Conservation (phyloP, 2,113 vertebrate genomes). For the Tapirus terrestris region DNA sequence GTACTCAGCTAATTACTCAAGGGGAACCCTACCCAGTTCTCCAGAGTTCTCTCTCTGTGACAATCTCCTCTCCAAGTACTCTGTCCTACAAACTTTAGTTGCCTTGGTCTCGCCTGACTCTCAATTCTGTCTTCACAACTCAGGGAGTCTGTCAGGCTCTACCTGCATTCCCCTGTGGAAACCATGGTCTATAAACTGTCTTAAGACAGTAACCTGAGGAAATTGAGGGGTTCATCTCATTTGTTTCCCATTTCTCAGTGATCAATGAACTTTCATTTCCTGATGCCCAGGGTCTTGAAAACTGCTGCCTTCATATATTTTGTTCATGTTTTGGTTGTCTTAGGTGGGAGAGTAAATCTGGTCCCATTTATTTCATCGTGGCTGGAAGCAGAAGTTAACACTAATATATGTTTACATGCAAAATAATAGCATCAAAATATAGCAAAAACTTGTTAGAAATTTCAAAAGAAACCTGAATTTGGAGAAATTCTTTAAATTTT, state of each 20-base stretch:
- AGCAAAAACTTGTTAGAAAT: background rate
- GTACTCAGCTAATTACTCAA: background rate
- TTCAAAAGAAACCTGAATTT: background rate
- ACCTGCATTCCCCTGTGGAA: background rate
- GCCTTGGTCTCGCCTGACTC: background rate
- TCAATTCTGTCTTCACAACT: background rate
- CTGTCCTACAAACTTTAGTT: too few species aligned
- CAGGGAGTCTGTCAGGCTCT: background rate
- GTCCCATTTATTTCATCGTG: background rate
- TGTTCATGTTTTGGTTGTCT: background rate
- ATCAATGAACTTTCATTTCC: background rate
- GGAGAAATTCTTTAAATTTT: background rate
- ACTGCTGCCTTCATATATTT: background rate
- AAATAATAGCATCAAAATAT: background rate
- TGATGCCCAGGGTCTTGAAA: background rate
- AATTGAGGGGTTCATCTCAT: background rate
- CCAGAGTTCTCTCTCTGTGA: background rate
- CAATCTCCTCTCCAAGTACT: background rate
- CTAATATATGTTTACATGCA: background rate
- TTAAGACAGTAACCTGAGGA: background rate
- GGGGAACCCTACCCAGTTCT: background rate
- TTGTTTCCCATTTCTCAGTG: background rate
- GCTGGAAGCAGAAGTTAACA: background rate
- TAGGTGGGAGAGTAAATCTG: background rate
- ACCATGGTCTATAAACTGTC: background rate